phyloP scores from a whole-genome alignment of 2,113 vertebrate species.

The Hypomesus transpacificus region DNA sequence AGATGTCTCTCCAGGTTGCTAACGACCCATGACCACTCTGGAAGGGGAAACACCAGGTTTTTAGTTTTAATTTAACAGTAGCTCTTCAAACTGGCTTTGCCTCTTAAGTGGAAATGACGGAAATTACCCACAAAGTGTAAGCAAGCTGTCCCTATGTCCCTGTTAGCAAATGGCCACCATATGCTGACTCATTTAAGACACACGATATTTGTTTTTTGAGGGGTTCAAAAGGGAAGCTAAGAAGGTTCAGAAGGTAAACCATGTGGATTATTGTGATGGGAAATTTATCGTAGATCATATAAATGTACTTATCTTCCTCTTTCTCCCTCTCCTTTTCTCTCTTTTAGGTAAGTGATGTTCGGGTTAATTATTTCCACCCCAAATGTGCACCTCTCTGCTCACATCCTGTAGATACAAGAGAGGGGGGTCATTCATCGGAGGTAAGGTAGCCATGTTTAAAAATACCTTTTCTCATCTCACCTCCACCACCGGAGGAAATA shows the following conservation, averaged over 20 bases:
- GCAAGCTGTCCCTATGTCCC: slow-evolving; percentile 28
- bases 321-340: slow-evolving; percentile 27
- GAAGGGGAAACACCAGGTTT: slow-evolving; percentile 12
- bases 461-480: slow-evolving; percentile 56
- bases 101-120: slow-evolving; percentile 29
- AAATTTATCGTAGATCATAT: slow-evolving; percentile 17
- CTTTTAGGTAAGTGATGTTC: slow-evolving; percentile 67
- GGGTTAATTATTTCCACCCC: slow-evolving; percentile 48
- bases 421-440: slow-evolving; percentile 63
- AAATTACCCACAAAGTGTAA: slow-evolving; percentile 35
- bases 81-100: slow-evolving; percentile 18
- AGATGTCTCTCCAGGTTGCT: slow-evolving; percentile 44
- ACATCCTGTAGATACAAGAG: slow-evolving; percentile 58
- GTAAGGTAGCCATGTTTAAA: slow-evolving; percentile 51
- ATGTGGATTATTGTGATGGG: slow-evolving; percentile 17
- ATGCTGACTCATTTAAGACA: slow-evolving; percentile 18
- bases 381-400: slow-evolving; percentile 51
- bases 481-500: slow-evolving; percentile 56
- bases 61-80: slow-evolving; percentile 29
- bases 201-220: slow-evolving; percentile 2
- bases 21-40: slow-evolving; percentile 25
- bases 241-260: slow-evolving; percentile 15
- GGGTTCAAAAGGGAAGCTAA: not conserved
- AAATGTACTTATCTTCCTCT: slow-evolving; percentile 40
- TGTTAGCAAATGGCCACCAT: slow-evolving; percentile 34